These are phyloP conservation scores for Zaprionus davidi DNA, from an alignment of 1,140 invertebrate species.

Conservation along the genomic window DNA sequence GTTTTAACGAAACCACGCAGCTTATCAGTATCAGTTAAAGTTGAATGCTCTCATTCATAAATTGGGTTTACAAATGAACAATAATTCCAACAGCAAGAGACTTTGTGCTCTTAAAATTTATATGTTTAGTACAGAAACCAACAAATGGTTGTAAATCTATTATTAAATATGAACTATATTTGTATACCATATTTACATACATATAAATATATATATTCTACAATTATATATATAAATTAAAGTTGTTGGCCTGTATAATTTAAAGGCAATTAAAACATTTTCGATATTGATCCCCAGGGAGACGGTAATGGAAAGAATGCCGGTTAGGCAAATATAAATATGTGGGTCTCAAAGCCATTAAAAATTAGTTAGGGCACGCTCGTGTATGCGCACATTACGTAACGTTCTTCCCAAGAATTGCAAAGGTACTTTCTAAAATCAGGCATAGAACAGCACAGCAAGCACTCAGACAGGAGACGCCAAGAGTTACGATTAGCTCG, in stretches of 20 bases:
- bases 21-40: too few species aligned
- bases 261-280: neutral
- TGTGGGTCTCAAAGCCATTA: neutral
- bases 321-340: constrained; percentile 9
- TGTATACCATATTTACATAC: too few species aligned
- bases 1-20: too few species aligned
- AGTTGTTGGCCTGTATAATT: neutral
- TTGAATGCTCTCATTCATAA: too few species aligned
- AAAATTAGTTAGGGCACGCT: constrained; percentile 1
- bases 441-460: constrained; percentile 56
- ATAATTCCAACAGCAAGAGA: too few species aligned
- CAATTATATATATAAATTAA: neutral
- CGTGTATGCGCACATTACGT: constrained; percentile 1
- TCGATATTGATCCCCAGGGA: neutral
- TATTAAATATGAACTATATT: too few species aligned
- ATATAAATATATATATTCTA: too few species aligned
- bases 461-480: constrained; percentile 67
- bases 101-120: too few species aligned
- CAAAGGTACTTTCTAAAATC: constrained; percentile 19
- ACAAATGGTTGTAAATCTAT: too few species aligned
- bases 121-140: too few species aligned
- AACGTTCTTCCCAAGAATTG: constrained; percentile 20
- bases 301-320: neutral
- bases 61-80: too few species aligned
- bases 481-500: constrained; percentile 26